These are phyloP conservation scores for Chiroxiphia lanceolata DNA, from an alignment of 2,797 vertebrate genomes.

Conservation along the genomic window DNA sequence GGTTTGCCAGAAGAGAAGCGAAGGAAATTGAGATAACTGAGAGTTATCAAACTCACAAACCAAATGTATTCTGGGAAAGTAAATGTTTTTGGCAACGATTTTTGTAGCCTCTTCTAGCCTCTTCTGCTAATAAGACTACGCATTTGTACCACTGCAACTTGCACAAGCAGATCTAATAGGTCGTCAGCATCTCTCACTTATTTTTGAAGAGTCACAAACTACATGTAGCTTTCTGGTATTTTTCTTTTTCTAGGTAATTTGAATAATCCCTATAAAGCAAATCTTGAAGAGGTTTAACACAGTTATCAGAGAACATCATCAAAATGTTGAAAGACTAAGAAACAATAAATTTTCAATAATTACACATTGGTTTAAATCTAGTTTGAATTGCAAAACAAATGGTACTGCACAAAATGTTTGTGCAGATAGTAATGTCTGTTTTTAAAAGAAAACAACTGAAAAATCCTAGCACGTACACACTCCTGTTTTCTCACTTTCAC, in stretches of 20 bases:
- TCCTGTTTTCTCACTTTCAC: neutral
- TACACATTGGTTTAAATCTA: neutral
- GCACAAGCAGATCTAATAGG: neutral
- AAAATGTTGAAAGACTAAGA: neutral
- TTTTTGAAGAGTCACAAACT: neutral
- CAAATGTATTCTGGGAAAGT: neutral
- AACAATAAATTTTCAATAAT: neutral
- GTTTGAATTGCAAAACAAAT: neutral
- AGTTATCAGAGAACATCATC: neutral
- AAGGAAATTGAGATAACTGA: neutral
- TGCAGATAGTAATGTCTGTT: neutral
- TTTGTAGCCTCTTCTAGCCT: neutral
- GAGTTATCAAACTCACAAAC: neutral
- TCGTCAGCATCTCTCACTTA: neutral
- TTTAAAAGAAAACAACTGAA: neutral
- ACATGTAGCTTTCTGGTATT: fast-evolving
- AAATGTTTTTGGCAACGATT: neutral
- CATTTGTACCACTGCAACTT: neutral
- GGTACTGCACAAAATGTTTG: neutral
- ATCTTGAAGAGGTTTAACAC: neutral
- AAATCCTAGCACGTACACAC: neutral
- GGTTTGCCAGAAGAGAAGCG: neutral
- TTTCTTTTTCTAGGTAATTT: neutral
- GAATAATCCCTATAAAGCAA: neutral
- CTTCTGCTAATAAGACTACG: neutral